These are phyloP conservation scores for Diglossa cyanea DNA, from an alignment of 2,797 vertebrate genomes.

Conservation along the genomic window DNA sequence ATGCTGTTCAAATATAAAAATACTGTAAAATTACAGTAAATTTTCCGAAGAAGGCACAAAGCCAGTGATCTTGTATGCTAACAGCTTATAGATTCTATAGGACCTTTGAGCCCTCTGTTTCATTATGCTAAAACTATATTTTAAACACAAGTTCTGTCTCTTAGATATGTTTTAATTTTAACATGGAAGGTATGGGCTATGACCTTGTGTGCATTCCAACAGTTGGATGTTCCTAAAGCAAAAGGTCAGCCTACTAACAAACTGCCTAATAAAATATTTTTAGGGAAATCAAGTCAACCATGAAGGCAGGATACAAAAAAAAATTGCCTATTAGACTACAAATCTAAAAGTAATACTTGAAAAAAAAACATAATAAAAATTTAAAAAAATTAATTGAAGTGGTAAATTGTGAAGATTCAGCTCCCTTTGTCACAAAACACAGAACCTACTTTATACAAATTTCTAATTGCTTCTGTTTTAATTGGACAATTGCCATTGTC, in stretches of 20 bases:
- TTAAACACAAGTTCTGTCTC: background rate
- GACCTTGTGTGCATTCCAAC: background rate
- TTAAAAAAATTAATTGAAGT: background rate
- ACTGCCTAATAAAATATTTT: conserved; percentile 16
- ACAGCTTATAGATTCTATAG: background rate
- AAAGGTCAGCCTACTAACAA: background rate
- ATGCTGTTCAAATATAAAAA: background rate
- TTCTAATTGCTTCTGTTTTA: conserved; percentile 38
- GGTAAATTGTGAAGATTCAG: background rate
- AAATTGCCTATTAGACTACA: background rate
- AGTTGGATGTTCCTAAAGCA: background rate
- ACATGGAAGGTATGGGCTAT: background rate
- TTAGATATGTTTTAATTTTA: conserved; percentile 25
- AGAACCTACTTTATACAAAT: background rate
- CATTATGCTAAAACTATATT: background rate
- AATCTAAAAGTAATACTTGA: background rate
- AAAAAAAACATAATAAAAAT: background rate
- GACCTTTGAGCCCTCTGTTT: background rate
- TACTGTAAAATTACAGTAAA: background rate
- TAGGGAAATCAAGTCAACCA: background rate
- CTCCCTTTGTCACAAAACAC: conserved; percentile 7
- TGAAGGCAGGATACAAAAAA: background rate
- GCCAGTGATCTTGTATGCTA: background rate
- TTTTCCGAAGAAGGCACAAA: background rate
- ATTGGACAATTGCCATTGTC: conserved; percentile 56